Evolutionary conservation across 2,797 vertebrate species (phyloP), one percentile per base, ranked within the genome.

Genomic region (Chelon labrosus): DNA sequence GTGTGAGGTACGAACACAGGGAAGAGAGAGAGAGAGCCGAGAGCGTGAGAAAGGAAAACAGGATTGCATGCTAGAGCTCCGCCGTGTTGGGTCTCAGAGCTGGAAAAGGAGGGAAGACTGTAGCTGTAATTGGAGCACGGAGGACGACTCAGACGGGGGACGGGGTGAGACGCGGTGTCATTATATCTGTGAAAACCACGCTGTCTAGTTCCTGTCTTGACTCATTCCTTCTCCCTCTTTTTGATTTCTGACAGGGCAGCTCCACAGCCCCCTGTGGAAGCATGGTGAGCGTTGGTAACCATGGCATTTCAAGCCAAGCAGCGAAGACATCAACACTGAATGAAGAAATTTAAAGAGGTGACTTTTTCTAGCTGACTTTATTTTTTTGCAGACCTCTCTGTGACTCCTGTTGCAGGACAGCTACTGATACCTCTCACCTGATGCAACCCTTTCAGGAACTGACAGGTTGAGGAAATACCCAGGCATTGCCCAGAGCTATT

Each of bases 11-110:
- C 76, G 62, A 81, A 65, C 65, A 67, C 49, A 57, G 27, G 53
- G 65, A 72, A 68, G 35, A 35, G 7, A 62, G 65, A 70, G 52
- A 57, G 25, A 55, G 65, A 74, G 70, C 35, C 38, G 8, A 64
- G 65, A 70, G 82, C 68, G 72, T 83, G 85, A 80, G 88, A 91
- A 91, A 88, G 58, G 64, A 82, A 72, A 83, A 76, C 73, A 76
- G 72, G 71, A 86, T 79, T 85, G 77, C 54, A 78, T 44, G 80
- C 76, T 55, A 22, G 31, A 80, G 67, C 57, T 55, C 31, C 7
- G 70, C 64, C 75, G 84, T 68, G 77, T 46, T 16, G 38, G 52
- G 37, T 65, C 12, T 16, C 73, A 75, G 77, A 59, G 74, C 72
- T 65, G 64, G 56, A 64, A 20, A 60, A 61, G 57, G 25, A 63